Evolutionary conservation across 1,140 invertebrate genomes (phyloP), one percentile per base, ranked within the genome.

Genomic region (Amphibalanus amphitrite): DNA sequence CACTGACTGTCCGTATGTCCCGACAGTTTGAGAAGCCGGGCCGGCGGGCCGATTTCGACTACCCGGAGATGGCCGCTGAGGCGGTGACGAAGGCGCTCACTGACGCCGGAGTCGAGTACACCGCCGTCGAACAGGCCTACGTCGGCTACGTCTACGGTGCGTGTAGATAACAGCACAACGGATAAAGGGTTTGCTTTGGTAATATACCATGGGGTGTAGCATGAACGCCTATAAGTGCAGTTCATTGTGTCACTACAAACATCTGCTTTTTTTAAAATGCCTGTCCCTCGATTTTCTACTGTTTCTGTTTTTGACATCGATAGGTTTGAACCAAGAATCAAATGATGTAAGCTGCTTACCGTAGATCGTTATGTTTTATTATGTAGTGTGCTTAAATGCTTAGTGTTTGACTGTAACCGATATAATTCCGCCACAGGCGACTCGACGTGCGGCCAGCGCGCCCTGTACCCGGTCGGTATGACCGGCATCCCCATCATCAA

Each of bases 401-500:
- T 13, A 59, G n/a, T n/a, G n/a, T n/a, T n/a, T n/a, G n/a, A n/a
- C n/a, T n/a, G n/a, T n/a, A n/a, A n/a, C n/a, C n/a, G n/a, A n/a
- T n/a, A n/a, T n/a, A n/a, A n/a, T 15, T 15, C 15, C 33, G 33
- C 29, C n/a, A 25, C 73, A 88, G 86, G 94, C 13, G 97, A 98
- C 79, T 97, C 96, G 3, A 95, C 95, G 23, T 90, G 89, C 82
- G 97, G 97, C 3, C 96, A 99, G 82, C 83, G 95, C 75, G 90
- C 92, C 0, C 76, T 99, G 0, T 99, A 99, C 80, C 88, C 94
- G 79, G 82, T 98, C 64, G 97, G 97, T 64, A 88, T 98, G 85
- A 97, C 88, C 67, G 97, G 95, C 28, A 97, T 98, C 76, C 97
- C 97, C 17, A 89, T 99, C 73, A 95, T 91, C 82, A 99, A 99